Percentiles rank a stretch among this genome's conserved stretches.
Conservation (phyloP, 2,797 vertebrate genomes). For the Hemibagrus guttatus region DNA sequence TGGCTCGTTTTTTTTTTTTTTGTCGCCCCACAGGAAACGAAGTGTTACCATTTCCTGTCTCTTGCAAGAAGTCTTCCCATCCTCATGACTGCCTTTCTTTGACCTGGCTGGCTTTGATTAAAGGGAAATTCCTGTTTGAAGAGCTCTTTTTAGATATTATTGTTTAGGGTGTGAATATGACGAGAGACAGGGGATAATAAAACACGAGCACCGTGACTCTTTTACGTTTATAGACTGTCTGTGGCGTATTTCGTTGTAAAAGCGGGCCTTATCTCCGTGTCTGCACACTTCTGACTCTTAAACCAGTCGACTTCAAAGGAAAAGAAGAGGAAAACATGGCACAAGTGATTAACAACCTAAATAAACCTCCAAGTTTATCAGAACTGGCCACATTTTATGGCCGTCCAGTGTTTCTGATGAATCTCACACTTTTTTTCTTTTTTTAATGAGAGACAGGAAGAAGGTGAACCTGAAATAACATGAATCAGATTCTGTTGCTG, state of each 20-base stretch:
- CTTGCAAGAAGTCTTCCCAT: slow-evolving; percentile 44
- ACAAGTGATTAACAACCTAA: slow-evolving; percentile 2
- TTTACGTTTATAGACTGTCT: neutral
- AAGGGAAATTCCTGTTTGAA: slow-evolving; percentile 29
- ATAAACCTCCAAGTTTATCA: slow-evolving; percentile 5
- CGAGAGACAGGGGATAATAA: neutral
- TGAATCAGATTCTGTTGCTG: neutral
- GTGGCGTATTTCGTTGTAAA: neutral
- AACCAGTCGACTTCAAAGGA: neutral
- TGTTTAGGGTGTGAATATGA: slow-evolving; percentile 11
- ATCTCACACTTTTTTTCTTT: neutral
- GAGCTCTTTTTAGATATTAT: neutral
- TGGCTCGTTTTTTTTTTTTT: slow-evolving; percentile 34
- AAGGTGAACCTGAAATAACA: slow-evolving; percentile 13
- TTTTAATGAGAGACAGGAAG: slow-evolving; percentile 47
- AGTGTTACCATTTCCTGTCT: slow-evolving; percentile 64
- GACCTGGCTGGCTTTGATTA: neutral
- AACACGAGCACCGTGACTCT: neutral
- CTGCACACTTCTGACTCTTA: too few relatives aligned
- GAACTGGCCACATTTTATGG: neutral
- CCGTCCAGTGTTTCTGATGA: neutral
- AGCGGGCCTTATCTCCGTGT: neutral
- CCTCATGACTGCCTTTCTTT: slow-evolving; percentile 4
- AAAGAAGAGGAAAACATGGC: neutral
- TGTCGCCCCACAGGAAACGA: slow-evolving; percentile 61